Evolutionary conservation across 1,140 invertebrate genomes (phyloP).

Genomic region (Drosophila tsacasi): DNA sequence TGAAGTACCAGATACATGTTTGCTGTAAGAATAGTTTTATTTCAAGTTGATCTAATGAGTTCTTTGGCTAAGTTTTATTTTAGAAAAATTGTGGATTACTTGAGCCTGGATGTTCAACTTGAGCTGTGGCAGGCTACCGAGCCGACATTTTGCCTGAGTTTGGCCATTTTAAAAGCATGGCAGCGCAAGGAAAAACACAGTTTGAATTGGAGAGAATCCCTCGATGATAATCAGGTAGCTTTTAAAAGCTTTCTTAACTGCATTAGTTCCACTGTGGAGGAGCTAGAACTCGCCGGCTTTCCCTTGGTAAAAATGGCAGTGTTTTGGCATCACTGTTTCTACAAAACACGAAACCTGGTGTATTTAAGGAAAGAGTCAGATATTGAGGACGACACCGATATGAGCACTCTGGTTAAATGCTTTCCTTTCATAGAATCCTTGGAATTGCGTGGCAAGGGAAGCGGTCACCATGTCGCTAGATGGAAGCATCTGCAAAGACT

Average conservation of each 20-base stretch:
- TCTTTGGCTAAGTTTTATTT: neutral
- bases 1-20: constrained; percentile 22
- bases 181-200: neutral
- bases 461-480: constrained; percentile 9
- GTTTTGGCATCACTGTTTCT: constrained; percentile 14
- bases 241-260: constrained; percentile 16
- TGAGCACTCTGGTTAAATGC: constrained; percentile 9
- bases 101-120: constrained; percentile 24
- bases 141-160: neutral
- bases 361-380: constrained; percentile 12
- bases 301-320: neutral
- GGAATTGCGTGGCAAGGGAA: neutral
- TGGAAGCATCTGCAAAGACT: constrained; percentile 17
- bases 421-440: constrained; percentile 29
- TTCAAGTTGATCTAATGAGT: too few species aligned
- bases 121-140: constrained; percentile 34
- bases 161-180: constrained; percentile 14
- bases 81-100: constrained; percentile 28
- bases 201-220: neutral
- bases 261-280: constrained; percentile 4
- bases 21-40: constrained; percentile 24
- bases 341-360: neutral
- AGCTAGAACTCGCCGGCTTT: constrained; percentile 5
- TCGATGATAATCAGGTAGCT: neutral
- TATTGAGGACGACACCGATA: constrained; percentile 4